Conservation (phyloP, 2,113 vertebrate genomes). For the Mesocricetus auratus region DNA sequence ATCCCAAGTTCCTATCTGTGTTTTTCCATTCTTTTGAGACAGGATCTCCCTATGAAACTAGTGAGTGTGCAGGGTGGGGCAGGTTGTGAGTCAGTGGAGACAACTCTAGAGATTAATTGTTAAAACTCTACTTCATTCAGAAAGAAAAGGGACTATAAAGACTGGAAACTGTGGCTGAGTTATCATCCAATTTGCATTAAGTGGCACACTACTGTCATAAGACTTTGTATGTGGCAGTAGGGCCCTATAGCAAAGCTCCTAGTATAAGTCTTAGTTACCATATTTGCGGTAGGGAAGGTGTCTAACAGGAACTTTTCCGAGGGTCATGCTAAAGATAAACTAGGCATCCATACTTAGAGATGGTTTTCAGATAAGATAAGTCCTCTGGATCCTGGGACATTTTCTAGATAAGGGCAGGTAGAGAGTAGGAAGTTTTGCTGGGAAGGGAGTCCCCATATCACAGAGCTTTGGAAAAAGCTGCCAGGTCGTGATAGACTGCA, state of each 20-base stretch:
- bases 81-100: neutral
- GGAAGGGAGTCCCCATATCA: neutral
- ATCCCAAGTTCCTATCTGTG: neutral
- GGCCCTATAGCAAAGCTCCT: neutral
- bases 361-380: neutral
- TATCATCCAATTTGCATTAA: neutral
- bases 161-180: neutral
- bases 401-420: neutral
- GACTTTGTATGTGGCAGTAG: neutral
- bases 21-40: neutral
- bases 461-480: neutral
- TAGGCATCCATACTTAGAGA: neutral
- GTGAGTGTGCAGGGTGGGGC: neutral
- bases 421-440: too few relatives aligned
- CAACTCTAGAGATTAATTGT: neutral
- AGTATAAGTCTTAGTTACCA: neutral
- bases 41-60: neutral
- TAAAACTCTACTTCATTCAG: neutral
- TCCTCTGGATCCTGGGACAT: neutral
- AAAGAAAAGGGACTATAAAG: neutral
- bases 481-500: neutral
- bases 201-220: neutral
- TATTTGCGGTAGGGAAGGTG: neutral
- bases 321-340: neutral
- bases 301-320: neutral